These are phyloP conservation scores for Lophius piscatorius DNA, from an alignment of 2,113 vertebrate species.

Conservation along the genomic window DNA sequence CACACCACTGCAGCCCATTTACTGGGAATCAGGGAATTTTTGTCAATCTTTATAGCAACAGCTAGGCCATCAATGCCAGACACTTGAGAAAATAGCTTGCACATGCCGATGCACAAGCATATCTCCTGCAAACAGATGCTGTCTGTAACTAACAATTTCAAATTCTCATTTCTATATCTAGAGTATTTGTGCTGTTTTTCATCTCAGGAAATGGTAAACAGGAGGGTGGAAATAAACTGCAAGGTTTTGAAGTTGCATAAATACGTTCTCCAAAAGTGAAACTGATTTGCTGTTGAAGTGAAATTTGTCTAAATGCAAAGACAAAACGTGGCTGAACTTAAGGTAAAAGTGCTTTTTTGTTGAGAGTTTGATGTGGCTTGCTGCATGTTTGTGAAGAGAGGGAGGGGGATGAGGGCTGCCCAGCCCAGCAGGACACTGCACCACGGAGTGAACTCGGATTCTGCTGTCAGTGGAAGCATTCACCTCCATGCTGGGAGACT, in stretches of 20 bases:
- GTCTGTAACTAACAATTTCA: slow-evolving; percentile 70
- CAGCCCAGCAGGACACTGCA: slow-evolving; percentile 53
- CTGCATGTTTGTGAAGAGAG: slow-evolving; percentile 20
- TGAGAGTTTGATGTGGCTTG: slow-evolving; percentile 12
- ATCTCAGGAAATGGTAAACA: no score
- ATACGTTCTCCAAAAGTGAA: slow-evolving; percentile 25
- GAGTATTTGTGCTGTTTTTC: slow-evolving; percentile 51
- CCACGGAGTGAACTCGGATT: slow-evolving; percentile 68
- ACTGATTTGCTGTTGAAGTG: slow-evolving; percentile 9
- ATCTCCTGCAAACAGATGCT: slow-evolving; percentile 77
- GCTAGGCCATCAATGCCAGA: slow-evolving; percentile 71
- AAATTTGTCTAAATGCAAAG: slow-evolving; percentile 38
- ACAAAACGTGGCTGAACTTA: slow-evolving; percentile 2
- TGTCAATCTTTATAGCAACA: slow-evolving; percentile 78
- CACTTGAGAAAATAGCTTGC: slow-evolving; percentile 70
- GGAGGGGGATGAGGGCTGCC: slow-evolving; percentile 14
- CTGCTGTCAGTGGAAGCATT: slow-evolving; percentile 63
- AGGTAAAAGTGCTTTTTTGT: slow-evolving; percentile 11
- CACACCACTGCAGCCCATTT: slow-evolving; percentile 78
- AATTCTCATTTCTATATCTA: slow-evolving; percentile 74
- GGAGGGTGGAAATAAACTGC: slow-evolving; percentile 34
- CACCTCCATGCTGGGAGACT: slow-evolving; percentile 69
- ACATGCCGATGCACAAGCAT: slow-evolving; percentile 68
- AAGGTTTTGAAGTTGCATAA: not conserved
- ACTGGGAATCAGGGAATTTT: slow-evolving; percentile 78